phyloP scores from a whole-genome alignment of 1,140 invertebrate species.

The Conopomorpha cramerella region DNA sequence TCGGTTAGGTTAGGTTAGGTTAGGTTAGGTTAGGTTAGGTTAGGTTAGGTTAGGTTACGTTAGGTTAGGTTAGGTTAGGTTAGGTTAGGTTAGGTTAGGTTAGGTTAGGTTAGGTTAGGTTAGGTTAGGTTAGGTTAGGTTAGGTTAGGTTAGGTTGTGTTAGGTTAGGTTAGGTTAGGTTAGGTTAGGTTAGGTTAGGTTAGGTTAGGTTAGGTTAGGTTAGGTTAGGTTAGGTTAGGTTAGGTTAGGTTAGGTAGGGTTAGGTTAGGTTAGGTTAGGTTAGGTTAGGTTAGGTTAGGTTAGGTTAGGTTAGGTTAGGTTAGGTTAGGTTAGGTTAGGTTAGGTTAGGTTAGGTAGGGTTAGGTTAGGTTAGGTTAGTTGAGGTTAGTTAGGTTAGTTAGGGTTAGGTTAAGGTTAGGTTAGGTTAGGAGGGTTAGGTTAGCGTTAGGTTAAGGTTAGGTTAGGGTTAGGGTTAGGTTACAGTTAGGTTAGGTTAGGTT shows the following conservation, averaged over 20 bases:
- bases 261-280: slow-evolving; percentile 29
- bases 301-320: slow-evolving; percentile 21
- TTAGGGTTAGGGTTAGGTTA: slow-evolving; percentile 9
- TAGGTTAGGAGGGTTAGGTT: slow-evolving; percentile 8
- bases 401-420: slow-evolving; percentile 9
- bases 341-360: slow-evolving; percentile 15
- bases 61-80: no score
- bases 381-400: slow-evolving; percentile 10
- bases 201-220: slow-evolving; percentile 26
- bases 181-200: slow-evolving; percentile 14
- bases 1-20: no score
- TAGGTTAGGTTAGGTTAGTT: no score
- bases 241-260: slow-evolving; percentile 26
- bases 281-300: slow-evolving; percentile 15
- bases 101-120: slow-evolving; percentile 15
- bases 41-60: slow-evolving; percentile 6
- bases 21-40: slow-evolving; percentile 7
- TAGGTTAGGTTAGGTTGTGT: no score
- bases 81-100: slow-evolving; percentile 7
- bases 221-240: slow-evolving; percentile 27
- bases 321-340: slow-evolving; percentile 14
- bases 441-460: slow-evolving; percentile 9
- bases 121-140: slow-evolving; percentile 20
- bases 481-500: slow-evolving; percentile 18
- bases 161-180: no score